Base-by-base conservation (phyloP, 2,113 vertebrate genomes). In the Oryzias woworae region DNA sequence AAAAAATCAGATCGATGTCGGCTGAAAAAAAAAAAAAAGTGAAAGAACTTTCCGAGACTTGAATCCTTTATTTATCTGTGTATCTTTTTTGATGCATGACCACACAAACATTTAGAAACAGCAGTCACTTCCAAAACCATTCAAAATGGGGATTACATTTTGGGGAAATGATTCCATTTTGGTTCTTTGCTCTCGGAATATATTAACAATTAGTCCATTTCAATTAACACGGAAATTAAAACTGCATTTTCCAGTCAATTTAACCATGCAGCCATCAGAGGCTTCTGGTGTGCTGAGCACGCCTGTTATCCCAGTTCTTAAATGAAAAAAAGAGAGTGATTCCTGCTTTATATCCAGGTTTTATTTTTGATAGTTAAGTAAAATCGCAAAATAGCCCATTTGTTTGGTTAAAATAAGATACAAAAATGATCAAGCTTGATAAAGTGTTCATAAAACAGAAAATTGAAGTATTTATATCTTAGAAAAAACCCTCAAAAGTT, bases 231-330 rank as follows among this genome's bases (percentile, higher is more conserved):
- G 93, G 96, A 93, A 94, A 95, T 95, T 94, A 96, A 95, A 96
- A 95, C 92, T 92, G 91, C 92, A 95, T 97, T 97, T 98, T 98
- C 94, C 96, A 93, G 93, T 92, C 95, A 97, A 98, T 97, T 98
- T 95, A 95, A 95, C 93, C 90, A 90, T 93, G 91, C 92, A 93
- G 94, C 94, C 91, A 94, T 94, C 94, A 94, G 90, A 89, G 92
- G 92, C 87, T 92, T 93, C 92, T 87, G 83, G 93, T 94, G 93
- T 93, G 92, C 93, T 79, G 92, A 91, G 84, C 85, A 80, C 87
- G 90, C 94, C 92, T 94, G 91, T 92, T 92, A 92, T 85, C 70
- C 75, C 72, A 86, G 41, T 73, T 70, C 71, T 53, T 42, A 71
- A 80, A 75, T 63, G 45, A 85, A 77, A 44, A 69, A 26, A 46